Evolutionary conservation across 2,888 invertebrate species (phyloP).

Genomic region (Ophonus ardosiacus): DNA sequence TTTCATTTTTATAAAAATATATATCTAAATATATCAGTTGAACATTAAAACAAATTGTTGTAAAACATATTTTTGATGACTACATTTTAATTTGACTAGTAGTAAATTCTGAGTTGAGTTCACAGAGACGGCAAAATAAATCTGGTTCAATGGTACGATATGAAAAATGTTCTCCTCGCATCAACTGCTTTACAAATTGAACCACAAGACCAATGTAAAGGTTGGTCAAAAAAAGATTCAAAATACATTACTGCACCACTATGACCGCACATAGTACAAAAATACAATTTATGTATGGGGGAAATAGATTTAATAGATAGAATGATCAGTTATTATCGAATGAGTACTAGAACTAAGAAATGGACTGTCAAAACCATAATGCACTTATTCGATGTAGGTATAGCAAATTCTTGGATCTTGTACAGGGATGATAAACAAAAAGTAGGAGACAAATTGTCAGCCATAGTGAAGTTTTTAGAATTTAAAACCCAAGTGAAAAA

Average conservation of each 20-base stretch:
- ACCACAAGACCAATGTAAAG: constrained; percentile 67
- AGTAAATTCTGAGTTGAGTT: too few species aligned
- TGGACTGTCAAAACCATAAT: constrained; percentile 58
- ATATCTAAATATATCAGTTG: too few species aligned
- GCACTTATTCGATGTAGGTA: constrained; percentile 51
- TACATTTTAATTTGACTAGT: too few species aligned
- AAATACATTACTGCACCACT: constrained; percentile 65
- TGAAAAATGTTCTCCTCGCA: constrained; percentile 68
- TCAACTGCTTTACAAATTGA: constrained; percentile 67
- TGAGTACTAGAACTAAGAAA: constrained; percentile 11
- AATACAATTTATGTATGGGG: constrained; percentile 69
- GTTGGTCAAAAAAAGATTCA: constrained; percentile 66
- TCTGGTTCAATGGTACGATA: constrained; percentile 65
- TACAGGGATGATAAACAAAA: constrained; percentile 67
- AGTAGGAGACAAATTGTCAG: constrained; percentile 38
- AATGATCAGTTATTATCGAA: constrained; percentile 70
- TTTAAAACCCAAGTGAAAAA: constrained; percentile 65
- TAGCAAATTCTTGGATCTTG: constrained; percentile 67
- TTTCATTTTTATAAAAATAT: too few species aligned
- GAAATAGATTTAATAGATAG: constrained; percentile 70
- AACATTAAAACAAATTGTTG: too few species aligned
- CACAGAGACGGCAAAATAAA: constrained; percentile 67
- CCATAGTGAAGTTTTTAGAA: constrained; percentile 64
- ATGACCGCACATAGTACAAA: constrained; percentile 67
- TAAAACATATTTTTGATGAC: too few species aligned